Evolutionary conservation across 2,888 invertebrate genomes (phyloP).

Genomic region (Drosophila testacea): DNA sequence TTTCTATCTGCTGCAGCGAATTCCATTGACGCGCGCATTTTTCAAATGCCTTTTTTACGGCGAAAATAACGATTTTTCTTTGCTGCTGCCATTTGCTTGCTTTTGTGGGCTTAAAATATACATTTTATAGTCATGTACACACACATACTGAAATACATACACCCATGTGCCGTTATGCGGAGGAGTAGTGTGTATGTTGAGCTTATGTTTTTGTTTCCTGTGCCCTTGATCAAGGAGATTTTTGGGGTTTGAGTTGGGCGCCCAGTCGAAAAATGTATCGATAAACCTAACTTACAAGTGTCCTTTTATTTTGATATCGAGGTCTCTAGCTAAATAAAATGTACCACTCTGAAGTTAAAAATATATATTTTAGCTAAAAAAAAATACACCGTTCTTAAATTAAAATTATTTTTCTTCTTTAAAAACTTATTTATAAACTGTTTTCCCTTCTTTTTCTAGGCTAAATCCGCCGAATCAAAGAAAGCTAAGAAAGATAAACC

Average conservation of each 20-base stretch:
- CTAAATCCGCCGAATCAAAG: slow-evolving; percentile 84
- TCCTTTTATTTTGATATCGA: too few species aligned
- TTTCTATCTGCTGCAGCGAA: slow-evolving; percentile 60
- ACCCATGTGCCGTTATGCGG: slow-evolving; percentile 30
- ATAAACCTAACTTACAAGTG: slow-evolving; percentile 19
- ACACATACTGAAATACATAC: slow-evolving; percentile 16
- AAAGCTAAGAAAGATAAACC: slow-evolving; percentile 84
- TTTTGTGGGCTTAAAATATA: slow-evolving; percentile 77
- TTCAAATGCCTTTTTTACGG: slow-evolving; percentile 76
- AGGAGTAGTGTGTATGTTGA: slow-evolving; percentile 45
- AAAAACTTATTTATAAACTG: too few species aligned
- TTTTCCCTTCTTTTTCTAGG: slow-evolving; percentile 56
- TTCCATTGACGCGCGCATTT: slow-evolving; percentile 78
- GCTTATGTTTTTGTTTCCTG: slow-evolving; percentile 44
- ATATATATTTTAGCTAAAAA: too few species aligned
- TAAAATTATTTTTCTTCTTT: too few species aligned
- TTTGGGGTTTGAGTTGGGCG: slow-evolving; percentile 66
- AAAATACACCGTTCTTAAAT: too few species aligned
- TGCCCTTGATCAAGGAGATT: slow-evolving; percentile 81
- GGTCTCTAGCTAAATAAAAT: too few species aligned
- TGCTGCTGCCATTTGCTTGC: slow-evolving; percentile 42
- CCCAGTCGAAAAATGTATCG: slow-evolving; percentile 19
- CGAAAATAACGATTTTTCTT: slow-evolving; percentile 79
- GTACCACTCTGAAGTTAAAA: too few species aligned
- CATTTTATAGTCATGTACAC: slow-evolving; percentile 66